These are phyloP conservation scores for Odocoileus hemionus DNA, from an alignment of 2,113 vertebrate species.

Conservation along the genomic window DNA sequence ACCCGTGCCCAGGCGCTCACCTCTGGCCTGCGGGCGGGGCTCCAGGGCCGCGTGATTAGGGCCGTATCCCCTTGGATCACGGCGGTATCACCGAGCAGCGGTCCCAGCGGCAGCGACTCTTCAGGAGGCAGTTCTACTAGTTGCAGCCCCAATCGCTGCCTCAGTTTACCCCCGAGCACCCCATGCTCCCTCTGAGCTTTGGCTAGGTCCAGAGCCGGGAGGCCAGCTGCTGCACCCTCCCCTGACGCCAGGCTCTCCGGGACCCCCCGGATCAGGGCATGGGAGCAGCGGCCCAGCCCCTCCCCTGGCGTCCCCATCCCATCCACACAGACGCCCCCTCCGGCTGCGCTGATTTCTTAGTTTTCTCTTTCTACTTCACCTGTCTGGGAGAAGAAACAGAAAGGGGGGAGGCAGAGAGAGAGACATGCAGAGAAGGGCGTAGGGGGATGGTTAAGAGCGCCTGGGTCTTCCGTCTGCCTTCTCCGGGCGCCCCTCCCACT, in stretches of 20 bases:
- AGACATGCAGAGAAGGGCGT: conserved; percentile 3
- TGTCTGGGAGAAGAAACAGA: conserved; percentile 43
- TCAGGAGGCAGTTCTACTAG: conserved; percentile 90
- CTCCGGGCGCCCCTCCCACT: conserved; percentile 25
- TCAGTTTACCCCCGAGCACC: conserved; percentile 88
- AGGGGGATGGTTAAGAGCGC: neutral
- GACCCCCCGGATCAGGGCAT: conserved; percentile 89
- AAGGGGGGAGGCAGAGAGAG: neutral
- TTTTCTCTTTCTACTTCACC: conserved; percentile 45
- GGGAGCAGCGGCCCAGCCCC: conserved; percentile 87
- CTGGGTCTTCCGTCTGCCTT: neutral
- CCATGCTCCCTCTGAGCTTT: conserved; percentile 92
- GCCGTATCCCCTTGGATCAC: conserved; percentile 91
- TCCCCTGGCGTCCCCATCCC: conserved; percentile 72
- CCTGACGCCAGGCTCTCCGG: conserved; percentile 83
- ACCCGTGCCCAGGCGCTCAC: conserved; percentile 62
- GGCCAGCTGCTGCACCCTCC: conserved; percentile 50
- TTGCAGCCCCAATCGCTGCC: conserved; percentile 94
- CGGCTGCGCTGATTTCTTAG: neutral
- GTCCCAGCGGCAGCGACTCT: conserved; percentile 86
- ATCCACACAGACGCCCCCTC: conserved; percentile 45
- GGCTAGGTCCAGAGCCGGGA: conserved; percentile 83
- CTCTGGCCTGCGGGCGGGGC: conserved; percentile 87
- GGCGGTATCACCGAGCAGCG: conserved; percentile 89
- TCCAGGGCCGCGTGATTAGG: conserved; percentile 89